Base-by-base conservation (phyloP, 2,113 vertebrate species). In the Xiphophorus maculatus region DNA sequence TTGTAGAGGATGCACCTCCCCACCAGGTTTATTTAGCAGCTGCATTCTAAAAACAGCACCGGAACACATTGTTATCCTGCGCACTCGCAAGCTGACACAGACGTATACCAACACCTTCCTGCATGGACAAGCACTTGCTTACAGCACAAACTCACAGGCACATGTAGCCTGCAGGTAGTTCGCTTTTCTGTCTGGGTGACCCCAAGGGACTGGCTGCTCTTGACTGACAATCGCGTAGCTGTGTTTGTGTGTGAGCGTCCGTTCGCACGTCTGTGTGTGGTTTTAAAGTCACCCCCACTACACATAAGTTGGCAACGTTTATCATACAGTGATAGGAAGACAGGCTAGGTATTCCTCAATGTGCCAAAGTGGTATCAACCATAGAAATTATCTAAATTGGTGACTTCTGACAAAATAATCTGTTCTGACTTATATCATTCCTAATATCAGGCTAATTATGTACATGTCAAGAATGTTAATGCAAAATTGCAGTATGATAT, bases 271-370 rank as follows among this genome's bases (percentile, higher is more conserved):
- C 29, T 27, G 70, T 15, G 40, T 7, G 63, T 2, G 1, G 54
- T 42, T 37, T 1, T 60, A 66, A 83, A 69, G 69, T 64, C 48
- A 71, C 76, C 79, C 68, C 77, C 1, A 71, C 72, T 68, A 54
- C 66, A 78, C 64, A 91, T 77, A 83, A 51, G 37, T 63, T 66
- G 17, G 40, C 13, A 69, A 69, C 82, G 76, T 51, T 19, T 22
- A 51, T 6, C 76, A 84, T 86, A 86, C 74, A 83, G 66, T 73
- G 79, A 72, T 83, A 61, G 63, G 51, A 71, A 74, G 71, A 83
- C 86, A 80, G 82, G 86, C 82, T 87, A 86, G 82, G 82, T 85
- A 80, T 91, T 87, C 82, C 85, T 90, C 70, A 74, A 85, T 80
- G 81, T 74, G 82, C 58, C 69, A 69, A 76, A 79, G 71, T 42